Evolutionary conservation across 2,113 vertebrate species (phyloP).

Genomic region (Sinocyclocheilus maitianheensis): DNA sequence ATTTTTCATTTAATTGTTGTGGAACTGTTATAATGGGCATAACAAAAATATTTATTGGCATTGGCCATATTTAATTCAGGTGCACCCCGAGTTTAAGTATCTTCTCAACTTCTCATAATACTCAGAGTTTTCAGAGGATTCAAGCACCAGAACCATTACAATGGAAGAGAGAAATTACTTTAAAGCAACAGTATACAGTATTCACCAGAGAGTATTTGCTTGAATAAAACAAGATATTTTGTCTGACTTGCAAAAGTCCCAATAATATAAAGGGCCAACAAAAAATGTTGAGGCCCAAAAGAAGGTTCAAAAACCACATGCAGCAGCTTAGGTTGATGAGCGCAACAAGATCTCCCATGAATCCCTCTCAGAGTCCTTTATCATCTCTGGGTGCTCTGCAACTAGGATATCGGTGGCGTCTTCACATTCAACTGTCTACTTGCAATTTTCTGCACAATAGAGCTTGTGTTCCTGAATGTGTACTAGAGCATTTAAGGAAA

Average conservation of each 20-base stretch:
- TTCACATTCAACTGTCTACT: constrained; percentile 19
- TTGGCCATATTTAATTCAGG: background rate
- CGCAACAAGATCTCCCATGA: background rate
- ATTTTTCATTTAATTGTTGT: background rate
- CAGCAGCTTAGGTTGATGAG: background rate
- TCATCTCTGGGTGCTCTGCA: background rate
- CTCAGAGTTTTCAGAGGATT: background rate
- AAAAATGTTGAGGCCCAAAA: background rate
- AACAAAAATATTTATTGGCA: background rate
- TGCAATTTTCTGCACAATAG: constrained; percentile 29
- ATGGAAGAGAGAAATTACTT: background rate
- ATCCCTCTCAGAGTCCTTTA: background rate
- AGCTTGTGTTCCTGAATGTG: constrained; percentile 14
- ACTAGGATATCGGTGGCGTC: background rate
- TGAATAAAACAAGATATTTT: background rate
- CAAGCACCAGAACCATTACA: background rate
- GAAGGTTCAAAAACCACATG: background rate
- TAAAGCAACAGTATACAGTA: background rate
- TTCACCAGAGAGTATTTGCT: background rate
- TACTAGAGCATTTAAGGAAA: background rate
- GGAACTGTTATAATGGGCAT: background rate
- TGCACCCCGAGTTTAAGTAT: background rate
- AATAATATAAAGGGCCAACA: background rate
- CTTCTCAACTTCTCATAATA: background rate
- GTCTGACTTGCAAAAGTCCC: constrained; percentile 7